These are phyloP conservation scores for Hyles euphorbiae DNA, from an alignment of 1,140 invertebrate genomes.

Conservation along the genomic window DNA sequence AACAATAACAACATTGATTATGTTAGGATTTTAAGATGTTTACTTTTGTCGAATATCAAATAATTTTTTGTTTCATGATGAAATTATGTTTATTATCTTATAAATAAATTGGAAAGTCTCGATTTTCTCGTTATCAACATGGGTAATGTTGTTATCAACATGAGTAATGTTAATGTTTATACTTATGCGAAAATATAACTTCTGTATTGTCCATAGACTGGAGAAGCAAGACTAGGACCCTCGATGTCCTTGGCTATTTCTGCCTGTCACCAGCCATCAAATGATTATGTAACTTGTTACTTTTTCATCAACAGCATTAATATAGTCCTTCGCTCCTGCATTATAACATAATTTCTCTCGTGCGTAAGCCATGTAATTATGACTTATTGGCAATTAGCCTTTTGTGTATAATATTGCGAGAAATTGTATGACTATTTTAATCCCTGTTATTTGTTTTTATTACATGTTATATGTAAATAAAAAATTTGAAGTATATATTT, in stretches of 20 bases:
- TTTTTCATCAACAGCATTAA: no score
- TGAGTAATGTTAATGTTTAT: no score
- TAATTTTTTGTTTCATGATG: conserved; percentile 4
- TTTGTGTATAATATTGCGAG: no score
- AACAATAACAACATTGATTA: conserved; percentile 3
- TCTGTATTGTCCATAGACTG: conserved; percentile 46
- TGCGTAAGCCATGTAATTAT: no score
- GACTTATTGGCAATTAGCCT: no score
- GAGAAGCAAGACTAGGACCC: conserved; percentile 37
- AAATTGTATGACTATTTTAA: no score
- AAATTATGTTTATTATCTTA: background rate
- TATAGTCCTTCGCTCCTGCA: no score
- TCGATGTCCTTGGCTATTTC: conserved; percentile 39
- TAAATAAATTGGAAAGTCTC: no score
- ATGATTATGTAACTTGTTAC: conserved; percentile 36
- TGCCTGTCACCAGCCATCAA: conserved; percentile 32
- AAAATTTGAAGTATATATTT: conserved; percentile 6
- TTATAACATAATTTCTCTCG: no score
- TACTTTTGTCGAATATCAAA: background rate
- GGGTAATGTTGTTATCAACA: no score
- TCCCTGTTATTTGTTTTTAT: conserved; percentile 6
- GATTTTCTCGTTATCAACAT: no score
- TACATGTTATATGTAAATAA: conserved; percentile 5
- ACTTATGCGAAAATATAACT: conserved; percentile 8
- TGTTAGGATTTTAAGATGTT: background rate